phyloP scores from a whole-genome alignment of 2,888 invertebrate genomes.

The Lasius platythorax region DNA sequence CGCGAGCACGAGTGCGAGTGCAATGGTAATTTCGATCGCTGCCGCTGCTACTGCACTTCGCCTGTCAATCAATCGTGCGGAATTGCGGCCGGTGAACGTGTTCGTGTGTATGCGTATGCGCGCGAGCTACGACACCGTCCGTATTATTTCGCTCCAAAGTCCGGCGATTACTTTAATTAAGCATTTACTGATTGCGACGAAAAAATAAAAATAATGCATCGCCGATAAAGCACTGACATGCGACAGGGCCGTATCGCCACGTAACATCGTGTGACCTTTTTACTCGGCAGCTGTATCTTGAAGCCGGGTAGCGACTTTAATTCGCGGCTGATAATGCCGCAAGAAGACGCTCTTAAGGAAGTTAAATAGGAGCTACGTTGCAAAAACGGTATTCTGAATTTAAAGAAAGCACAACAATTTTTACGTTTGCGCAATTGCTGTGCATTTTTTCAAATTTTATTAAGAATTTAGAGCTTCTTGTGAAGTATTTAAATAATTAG shows the following conservation, averaged over 20 bases:
- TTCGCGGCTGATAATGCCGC: slow-evolving; percentile 28
- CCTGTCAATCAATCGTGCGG: too few relatives aligned
- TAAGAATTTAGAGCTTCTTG: neutral
- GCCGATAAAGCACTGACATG: slow-evolving; percentile 65
- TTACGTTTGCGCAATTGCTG: neutral
- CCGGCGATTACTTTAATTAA: too few relatives aligned
- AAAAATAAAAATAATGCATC: too few relatives aligned
- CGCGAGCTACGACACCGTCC: too few relatives aligned
- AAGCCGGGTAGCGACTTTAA: slow-evolving; percentile 4
- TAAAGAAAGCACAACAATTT: neutral
- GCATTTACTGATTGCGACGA: too few relatives aligned
- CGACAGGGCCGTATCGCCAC: slow-evolving; percentile 45
- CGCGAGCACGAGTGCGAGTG: too few relatives aligned
- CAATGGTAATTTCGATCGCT: too few relatives aligned
- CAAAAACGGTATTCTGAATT: neutral
- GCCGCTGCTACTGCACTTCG: too few relatives aligned
- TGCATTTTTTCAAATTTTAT: neutral
- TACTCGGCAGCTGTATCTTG: slow-evolving; percentile 26
- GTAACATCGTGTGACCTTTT: slow-evolving; percentile 70
- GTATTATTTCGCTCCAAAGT: too few relatives aligned
- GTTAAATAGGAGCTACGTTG: neutral
- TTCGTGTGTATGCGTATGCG: too few relatives aligned
- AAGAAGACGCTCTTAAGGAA: neutral
- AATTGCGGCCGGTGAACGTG: too few relatives aligned
- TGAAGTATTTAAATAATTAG: neutral